These are phyloP conservation scores for Chaetodon trifascialis DNA, from an alignment of 2,113 vertebrate species.

Conservation along the genomic window DNA sequence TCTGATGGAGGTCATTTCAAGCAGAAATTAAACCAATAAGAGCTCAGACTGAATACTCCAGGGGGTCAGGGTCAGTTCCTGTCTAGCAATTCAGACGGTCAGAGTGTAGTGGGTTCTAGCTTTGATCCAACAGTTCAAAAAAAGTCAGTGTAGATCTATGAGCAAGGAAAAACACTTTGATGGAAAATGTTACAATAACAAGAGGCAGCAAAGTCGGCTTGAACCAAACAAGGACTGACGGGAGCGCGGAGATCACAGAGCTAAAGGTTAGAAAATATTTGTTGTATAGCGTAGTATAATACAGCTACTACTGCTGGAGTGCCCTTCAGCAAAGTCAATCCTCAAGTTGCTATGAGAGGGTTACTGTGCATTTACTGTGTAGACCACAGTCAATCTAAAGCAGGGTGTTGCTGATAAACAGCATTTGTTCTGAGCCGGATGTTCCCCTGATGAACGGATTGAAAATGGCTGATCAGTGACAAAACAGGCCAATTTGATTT, in stretches of 20 bases:
- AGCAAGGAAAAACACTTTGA: conserved; percentile 19
- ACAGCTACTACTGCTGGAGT: conserved; percentile 5
- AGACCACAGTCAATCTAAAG: conserved; percentile 4
- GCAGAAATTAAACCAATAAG: conserved; percentile 28
- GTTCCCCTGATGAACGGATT: background rate
- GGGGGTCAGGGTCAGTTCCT: conserved; percentile 29
- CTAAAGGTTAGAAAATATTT: conserved; percentile 25
- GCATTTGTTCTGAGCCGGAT: background rate
- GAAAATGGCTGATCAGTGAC: background rate
- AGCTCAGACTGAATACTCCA: conserved; percentile 10
- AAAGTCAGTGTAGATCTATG: conserved; percentile 29
- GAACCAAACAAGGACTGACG: conserved; percentile 15
- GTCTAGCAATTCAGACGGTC: conserved; percentile 10
- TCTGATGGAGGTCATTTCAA: conserved; percentile 37
- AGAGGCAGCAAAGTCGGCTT: conserved; percentile 24
- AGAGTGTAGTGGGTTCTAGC: background rate
- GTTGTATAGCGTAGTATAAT: background rate
- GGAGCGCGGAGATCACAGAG: conserved; percentile 5
- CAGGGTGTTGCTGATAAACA: background rate
- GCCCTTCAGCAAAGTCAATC: conserved; percentile 33
- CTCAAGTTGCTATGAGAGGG: background rate
- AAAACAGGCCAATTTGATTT: conserved; percentile 1
- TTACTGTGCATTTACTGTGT: background rate
- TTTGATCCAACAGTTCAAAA: conserved; percentile 51
- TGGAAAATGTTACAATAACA: conserved; percentile 46